phyloP scores from a whole-genome alignment of 2,888 invertebrate species.

The Cerceris rybyensis region DNA sequence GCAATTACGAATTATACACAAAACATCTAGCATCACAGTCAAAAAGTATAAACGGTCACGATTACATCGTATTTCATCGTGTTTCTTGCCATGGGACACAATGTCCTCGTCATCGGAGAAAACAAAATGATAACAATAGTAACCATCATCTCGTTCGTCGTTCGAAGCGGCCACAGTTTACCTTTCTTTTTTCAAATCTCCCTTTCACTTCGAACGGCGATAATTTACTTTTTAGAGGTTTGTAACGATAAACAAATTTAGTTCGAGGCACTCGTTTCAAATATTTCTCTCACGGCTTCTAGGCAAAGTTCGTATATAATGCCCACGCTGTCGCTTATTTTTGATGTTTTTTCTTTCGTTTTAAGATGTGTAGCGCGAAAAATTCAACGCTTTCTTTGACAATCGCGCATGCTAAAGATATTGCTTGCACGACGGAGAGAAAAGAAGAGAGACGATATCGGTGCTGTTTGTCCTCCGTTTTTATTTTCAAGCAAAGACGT shows the following conservation, averaged over 20 bases:
- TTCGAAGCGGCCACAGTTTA: neutral
- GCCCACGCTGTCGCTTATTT: neutral
- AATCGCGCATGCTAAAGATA: neutral
- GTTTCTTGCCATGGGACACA: neutral
- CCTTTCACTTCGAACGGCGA: neutral
- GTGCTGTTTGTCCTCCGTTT: too few relatives aligned
- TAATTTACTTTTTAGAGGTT: conserved; percentile 1
- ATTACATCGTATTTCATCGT: conserved; percentile 8
- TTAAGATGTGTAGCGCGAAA: too few relatives aligned
- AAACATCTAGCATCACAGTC: conserved; percentile 76
- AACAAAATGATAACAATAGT: conserved; percentile 24
- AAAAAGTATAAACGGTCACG: conserved; percentile 66
- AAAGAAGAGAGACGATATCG: neutral
- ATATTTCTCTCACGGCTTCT: conserved; percentile 1
- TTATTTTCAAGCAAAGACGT: too few relatives aligned
- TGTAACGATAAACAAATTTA: conserved; percentile 21
- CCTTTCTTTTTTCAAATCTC: conserved; percentile 7
- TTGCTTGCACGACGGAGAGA: neutral
- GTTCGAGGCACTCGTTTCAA: conserved; percentile 28
- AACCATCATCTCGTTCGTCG: neutral
- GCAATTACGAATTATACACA: conserved; percentile 50
- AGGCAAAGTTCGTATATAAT: neutral
- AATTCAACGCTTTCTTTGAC: too few relatives aligned
- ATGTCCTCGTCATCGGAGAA: neutral
- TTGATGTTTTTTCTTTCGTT: too few relatives aligned